phyloP scores from a whole-genome alignment of 2,113 vertebrate genomes.

The Hippolais icterina region DNA sequence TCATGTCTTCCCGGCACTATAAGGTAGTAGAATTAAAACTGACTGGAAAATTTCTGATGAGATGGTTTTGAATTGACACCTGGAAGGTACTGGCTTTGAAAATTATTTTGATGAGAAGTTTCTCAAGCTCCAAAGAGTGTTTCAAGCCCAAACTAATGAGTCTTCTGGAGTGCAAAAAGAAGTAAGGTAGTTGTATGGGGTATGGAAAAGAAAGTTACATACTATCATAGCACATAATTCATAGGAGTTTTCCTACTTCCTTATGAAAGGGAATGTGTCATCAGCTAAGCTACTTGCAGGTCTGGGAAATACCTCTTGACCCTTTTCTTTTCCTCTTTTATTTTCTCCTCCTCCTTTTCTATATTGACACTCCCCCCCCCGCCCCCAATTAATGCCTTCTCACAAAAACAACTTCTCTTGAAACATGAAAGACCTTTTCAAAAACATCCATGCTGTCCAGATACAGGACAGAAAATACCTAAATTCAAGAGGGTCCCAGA shows the following conservation, averaged over 20 bases:
- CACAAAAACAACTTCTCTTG: fast-evolving
- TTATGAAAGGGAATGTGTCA: not conserved
- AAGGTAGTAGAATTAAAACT: not conserved
- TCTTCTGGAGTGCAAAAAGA: not conserved
- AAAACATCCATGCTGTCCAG: not conserved
- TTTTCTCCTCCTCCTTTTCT: not conserved
- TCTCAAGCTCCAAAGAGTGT: not conserved
- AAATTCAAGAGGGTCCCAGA: not conserved
- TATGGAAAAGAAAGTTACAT: not conserved
- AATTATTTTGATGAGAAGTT: not conserved
- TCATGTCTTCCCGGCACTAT: not conserved
- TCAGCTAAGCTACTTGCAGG: not conserved
- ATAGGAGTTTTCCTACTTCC: not conserved
- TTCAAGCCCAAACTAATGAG: not conserved
- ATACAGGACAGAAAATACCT: not conserved
- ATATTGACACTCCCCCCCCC: not conserved
- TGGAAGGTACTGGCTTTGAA: not conserved
- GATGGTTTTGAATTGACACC: not conserved
- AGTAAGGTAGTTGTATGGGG: not conserved
- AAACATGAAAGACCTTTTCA: not conserved
- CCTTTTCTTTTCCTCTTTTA: not conserved
- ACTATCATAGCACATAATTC: not conserved
- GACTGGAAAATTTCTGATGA: not conserved
- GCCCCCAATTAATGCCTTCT: not conserved
- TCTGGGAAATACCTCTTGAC: not conserved